Evolutionary conservation across 1,140 invertebrate genomes (phyloP).

Genomic region (Periplaneta americana): DNA sequence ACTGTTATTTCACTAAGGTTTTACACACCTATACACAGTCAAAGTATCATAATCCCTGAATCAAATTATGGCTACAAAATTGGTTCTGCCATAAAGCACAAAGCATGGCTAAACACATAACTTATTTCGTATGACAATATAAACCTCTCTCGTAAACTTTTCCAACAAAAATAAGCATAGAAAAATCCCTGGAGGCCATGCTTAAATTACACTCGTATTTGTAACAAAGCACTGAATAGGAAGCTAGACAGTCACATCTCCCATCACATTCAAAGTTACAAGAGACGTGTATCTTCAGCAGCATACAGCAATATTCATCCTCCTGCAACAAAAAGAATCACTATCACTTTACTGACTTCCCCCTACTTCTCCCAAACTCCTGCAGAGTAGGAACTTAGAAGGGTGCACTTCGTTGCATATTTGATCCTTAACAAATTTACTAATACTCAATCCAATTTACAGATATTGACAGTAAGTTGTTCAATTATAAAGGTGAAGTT

Average conservation of each 20-base stretch:
- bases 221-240: background rate
- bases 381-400: background rate
- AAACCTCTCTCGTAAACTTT: background rate
- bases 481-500: too few species aligned
- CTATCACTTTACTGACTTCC: background rate
- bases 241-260: background rate
- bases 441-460: too few species aligned
- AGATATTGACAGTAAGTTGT: too few species aligned
- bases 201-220: background rate
- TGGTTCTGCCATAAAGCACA: background rate
- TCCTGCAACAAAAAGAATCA: background rate
- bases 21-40: background rate
- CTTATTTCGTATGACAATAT: background rate
- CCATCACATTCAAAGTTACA: background rate
- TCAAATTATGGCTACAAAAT: background rate
- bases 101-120: background rate
- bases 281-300: background rate
- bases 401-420: too few species aligned
- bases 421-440: too few species aligned
- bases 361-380: background rate
- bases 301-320: background rate
- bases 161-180: background rate
- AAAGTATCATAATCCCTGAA: background rate
- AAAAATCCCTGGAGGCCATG: background rate
- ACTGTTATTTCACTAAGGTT: background rate